Conservation (phyloP, 2,888 invertebrate species). For the Watsonalla cultraria region DNA sequence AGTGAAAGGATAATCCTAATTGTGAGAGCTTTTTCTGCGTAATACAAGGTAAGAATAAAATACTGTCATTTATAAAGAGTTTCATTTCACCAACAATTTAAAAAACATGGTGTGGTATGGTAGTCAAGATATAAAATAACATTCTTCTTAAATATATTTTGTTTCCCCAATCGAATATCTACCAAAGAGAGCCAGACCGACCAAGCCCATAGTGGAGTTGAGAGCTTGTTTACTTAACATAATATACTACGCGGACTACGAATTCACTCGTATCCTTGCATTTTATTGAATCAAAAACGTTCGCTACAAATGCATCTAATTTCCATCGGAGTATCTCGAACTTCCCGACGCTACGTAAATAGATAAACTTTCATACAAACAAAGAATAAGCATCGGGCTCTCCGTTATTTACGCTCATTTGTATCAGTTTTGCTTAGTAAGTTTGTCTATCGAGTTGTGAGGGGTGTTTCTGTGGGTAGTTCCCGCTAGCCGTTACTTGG, state of each 20-base stretch:
- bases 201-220: constrained; percentile 24
- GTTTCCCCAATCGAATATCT: not conserved
- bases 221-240: constrained; percentile 54
- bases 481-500: constrained; percentile 52
- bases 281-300: constrained; percentile 50
- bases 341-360: constrained; percentile 15
- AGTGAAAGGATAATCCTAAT: no score
- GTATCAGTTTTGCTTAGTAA: constrained; percentile 48
- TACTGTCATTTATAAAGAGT: no score
- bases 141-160: not conserved
- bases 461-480: constrained; percentile 41
- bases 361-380: constrained; percentile 24
- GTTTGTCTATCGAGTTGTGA: constrained; percentile 43
- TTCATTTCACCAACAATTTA: no score
- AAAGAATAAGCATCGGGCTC: constrained; percentile 31
- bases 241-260: constrained; percentile 40
- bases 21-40: no score
- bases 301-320: constrained; percentile 36
- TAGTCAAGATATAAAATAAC: no score
- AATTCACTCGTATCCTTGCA: constrained; percentile 39
- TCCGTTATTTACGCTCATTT: constrained; percentile 43
- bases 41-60: no score
- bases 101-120: no score
- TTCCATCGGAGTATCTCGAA: constrained; percentile 20
- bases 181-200: constrained; percentile 11